Base-by-base conservation (phyloP, 2,113 vertebrate genomes). In the Oryzias javanicus region DNA sequence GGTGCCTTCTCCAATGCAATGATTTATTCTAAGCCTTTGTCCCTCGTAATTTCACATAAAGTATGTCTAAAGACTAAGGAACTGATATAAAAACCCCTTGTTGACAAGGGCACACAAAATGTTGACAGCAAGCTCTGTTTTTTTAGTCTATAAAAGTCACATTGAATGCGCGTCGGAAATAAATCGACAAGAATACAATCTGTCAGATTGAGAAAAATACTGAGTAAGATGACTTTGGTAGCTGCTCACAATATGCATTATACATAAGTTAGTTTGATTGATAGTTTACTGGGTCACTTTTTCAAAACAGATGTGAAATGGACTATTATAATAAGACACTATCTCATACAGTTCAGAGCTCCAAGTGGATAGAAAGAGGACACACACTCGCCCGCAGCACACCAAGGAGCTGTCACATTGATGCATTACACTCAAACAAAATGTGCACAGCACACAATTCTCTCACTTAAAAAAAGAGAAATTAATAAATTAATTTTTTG, bases 351-450 rank as follows among this genome's bases (percentile, higher is more conserved):
- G 24, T 19, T 58, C 42, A 70, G 1, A 16, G 49, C 27, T 60
- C 51, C 67, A 48, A 72, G 19, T 50, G 48, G 19, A 45, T 55
- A 52, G 53, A 79, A 81, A 70, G 74, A 81, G 77, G 61, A 72
- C 74, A 64, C 60, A 68, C 65, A 61, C 19, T 69, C 49, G 74
- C 82, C 72, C 50, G 44, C 55, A 76, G 79, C 62, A 60, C 59
- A 63, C 67, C 20, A 49, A 80, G 60, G 65, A 74, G 55, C 78
- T 77, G 81, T 81, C 83, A 81, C 71, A 66, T 65, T 80, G 80
- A 80, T 76, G 76, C 59, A 72, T 29, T 71, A 60, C 48, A 25
- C 19, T 47, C 55, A 76, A 70, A 83, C 60, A 72, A 80, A 79
- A 78, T 71, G 73, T 78, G 82, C 69, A 59, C 54, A 56, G 62